phyloP scores from a whole-genome alignment of 2,888 invertebrate genomes.

The Odontocerum albicorne region DNA sequence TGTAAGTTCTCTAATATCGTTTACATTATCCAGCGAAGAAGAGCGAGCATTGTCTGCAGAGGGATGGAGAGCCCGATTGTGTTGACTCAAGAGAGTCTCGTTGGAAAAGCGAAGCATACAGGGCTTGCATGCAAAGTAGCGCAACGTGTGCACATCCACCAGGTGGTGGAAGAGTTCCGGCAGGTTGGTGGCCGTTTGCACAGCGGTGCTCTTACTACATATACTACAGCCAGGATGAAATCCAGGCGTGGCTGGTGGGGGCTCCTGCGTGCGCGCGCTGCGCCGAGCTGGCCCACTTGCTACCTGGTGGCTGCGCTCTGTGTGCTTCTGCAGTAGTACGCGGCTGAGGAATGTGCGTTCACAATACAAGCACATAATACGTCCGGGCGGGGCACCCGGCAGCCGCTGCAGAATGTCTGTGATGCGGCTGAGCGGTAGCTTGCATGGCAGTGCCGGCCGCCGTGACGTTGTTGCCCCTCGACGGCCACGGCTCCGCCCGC shows the following conservation, averaged over 20 bases:
- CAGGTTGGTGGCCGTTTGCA: slow-evolving; percentile 29
- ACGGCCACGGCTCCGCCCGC: slow-evolving; percentile 1
- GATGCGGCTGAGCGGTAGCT: slow-evolving; percentile 18
- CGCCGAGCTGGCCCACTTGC: slow-evolving; percentile 46
- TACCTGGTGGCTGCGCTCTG: slow-evolving; percentile 47
- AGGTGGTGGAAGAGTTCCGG: slow-evolving; percentile 31
- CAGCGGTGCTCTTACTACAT: slow-evolving; percentile 24
- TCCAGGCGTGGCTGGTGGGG: slow-evolving; percentile 9
- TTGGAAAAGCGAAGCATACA: slow-evolving; percentile 30
- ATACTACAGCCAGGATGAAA: slow-evolving; percentile 35
- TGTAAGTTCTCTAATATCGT: not conserved
- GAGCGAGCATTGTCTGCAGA: not conserved
- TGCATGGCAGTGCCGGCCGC: slow-evolving; percentile 19
- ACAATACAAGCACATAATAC: slow-evolving; percentile 48
- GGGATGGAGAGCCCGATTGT: slow-evolving; percentile 12
- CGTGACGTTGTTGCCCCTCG: too few relatives aligned
- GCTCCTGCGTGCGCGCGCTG: slow-evolving; percentile 42
- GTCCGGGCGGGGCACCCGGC: slow-evolving; percentile 8
- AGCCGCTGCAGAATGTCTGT: slow-evolving; percentile 2
- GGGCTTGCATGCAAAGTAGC: slow-evolving; percentile 30
- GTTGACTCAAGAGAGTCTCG: slow-evolving; percentile 2
- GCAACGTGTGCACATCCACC: slow-evolving; percentile 28
- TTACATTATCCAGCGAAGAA: not conserved
- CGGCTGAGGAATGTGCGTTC: slow-evolving; percentile 48
- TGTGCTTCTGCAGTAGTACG: slow-evolving; percentile 48